Conservation (phyloP, 2,888 invertebrate genomes). For the Glaucopsyche alexis region DNA sequence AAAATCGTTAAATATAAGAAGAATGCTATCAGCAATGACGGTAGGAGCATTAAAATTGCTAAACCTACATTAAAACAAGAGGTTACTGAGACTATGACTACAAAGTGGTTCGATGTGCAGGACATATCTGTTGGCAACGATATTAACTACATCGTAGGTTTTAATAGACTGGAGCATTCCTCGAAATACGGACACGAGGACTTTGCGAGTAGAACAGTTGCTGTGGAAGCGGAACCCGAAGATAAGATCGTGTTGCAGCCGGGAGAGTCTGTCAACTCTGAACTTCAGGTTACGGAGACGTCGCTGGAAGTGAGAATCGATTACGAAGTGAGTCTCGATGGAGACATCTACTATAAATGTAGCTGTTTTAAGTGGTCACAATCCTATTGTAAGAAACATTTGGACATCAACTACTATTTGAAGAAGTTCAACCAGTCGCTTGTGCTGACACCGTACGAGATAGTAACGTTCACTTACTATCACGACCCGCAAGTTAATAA, state of each 20-base stretch:
- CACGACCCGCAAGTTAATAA: neutral
- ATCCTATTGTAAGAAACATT: neutral
- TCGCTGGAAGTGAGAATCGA: too few relatives aligned
- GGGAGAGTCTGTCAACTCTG: neutral
- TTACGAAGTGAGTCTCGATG: slow-evolving; percentile 11
- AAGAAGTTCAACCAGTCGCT: neutral
- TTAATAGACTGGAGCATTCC: too few relatives aligned
- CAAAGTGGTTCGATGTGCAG: neutral
- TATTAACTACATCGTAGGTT: neutral
- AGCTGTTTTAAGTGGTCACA: too few relatives aligned
- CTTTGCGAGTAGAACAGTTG: neutral
- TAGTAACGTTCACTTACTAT: too few relatives aligned
- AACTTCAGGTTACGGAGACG: slow-evolving; percentile 1
- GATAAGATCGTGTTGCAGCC: neutral
- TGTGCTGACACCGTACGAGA: neutral
- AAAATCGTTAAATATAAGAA: neutral
- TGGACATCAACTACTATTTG: neutral
- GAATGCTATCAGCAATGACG: too few relatives aligned
- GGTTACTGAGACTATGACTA: neutral
- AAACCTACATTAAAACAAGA: neutral
- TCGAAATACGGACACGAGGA: slow-evolving; percentile 4
- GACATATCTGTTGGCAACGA: neutral
- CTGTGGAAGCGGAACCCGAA: neutral
- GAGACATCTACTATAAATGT: neutral
- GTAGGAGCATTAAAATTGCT: too few relatives aligned